phyloP scores from a whole-genome alignment of 1,140 invertebrate species.

The Drosophila pallidifrons region DNA sequence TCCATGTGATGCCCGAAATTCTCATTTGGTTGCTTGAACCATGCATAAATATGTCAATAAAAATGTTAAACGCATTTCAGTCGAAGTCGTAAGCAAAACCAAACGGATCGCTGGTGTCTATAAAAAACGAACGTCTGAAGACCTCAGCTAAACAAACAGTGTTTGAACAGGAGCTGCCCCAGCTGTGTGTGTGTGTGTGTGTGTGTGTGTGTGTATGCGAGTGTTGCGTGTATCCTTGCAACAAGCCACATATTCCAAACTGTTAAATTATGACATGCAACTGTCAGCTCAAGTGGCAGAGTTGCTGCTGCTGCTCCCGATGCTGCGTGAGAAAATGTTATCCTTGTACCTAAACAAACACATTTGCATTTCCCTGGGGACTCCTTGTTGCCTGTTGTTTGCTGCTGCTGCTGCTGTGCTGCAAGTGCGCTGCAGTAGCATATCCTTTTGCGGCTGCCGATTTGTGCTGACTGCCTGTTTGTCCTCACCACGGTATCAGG shows the following conservation, averaged over 20 bases:
- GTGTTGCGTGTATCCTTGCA: conserved; percentile 57
- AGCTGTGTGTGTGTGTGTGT: conserved; percentile 20
- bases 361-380: conserved; percentile 38
- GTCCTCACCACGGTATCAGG: conserved; percentile 45
- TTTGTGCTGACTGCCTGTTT: conserved; percentile 16
- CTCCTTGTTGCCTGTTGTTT: neutral
- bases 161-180: conserved; percentile 35
- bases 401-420: neutral
- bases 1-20: conserved; percentile 62
- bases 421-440: conserved; percentile 63
- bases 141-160: conserved; percentile 67
- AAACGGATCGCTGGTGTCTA: conserved; percentile 23
- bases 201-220: conserved; percentile 26
- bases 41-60: conserved; percentile 79
- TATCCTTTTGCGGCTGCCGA: conserved; percentile 35
- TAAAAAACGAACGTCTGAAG: conserved; percentile 40
- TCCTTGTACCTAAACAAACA: conserved; percentile 77
- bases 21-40: conserved; percentile 73
- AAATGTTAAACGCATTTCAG: conserved; percentile 53
- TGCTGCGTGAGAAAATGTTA: conserved; percentile 75
- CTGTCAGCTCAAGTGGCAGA: conserved; percentile 72
- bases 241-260: conserved; percentile 63
- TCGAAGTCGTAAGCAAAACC: conserved; percentile 33
- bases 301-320: conserved; percentile 30
- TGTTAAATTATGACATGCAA: conserved; percentile 80